phyloP scores from a whole-genome alignment of 37 sponge, comb jelly and placozoan species.

The Halichondria panicea region DNA sequence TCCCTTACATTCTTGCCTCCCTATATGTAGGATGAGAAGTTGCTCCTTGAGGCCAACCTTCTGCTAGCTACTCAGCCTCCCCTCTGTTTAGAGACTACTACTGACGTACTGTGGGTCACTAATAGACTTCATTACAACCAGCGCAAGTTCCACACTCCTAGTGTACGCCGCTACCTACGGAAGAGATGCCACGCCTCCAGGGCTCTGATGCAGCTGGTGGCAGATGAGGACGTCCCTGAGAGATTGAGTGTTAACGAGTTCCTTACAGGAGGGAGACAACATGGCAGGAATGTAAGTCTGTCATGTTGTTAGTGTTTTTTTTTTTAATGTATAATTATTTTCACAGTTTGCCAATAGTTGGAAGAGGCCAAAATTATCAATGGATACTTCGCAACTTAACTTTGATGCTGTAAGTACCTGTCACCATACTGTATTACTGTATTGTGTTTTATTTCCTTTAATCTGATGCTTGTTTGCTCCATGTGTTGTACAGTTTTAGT shows the following conservation, averaged over 20 bases:
- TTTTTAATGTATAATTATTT: no score
- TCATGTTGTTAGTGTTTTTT: no score
- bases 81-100: conserved; percentile 70
- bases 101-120: conserved; percentile 65
- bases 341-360: no score
- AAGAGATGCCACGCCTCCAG: conserved; percentile 26
- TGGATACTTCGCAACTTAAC: no score
- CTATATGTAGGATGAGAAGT: conserved; percentile 46
- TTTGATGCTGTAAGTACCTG: no score
- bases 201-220: neutral
- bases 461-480: no score
- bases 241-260: conserved; percentile 22
- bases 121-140: conserved; percentile 74
- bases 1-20: neutral
- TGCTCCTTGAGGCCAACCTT: conserved; percentile 51
- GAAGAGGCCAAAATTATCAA: no score
- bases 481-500: no score
- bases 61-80: conserved; percentile 67
- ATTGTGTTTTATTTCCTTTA: no score
- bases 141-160: conserved; percentile 47
- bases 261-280: conserved; percentile 7
- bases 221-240: conserved; percentile 12
- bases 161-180: conserved; percentile 19
- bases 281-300: neutral
- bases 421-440: no score